These are phyloP conservation scores for Camponotus fellah DNA, from an alignment of 2,888 invertebrate genomes.

Conservation along the genomic window DNA sequence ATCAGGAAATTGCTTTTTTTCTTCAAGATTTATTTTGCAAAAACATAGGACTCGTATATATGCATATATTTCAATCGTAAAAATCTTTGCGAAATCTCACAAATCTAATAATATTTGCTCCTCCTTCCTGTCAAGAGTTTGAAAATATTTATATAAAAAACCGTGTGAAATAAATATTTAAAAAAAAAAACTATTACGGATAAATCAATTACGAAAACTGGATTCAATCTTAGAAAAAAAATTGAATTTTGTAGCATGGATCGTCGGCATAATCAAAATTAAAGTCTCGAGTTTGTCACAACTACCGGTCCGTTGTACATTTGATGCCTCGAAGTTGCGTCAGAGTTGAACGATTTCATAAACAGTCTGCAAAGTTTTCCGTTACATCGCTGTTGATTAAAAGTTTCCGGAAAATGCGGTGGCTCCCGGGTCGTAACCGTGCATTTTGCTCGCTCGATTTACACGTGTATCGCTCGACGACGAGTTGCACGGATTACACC, in stretches of 20 bases:
- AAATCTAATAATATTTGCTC: neutral
- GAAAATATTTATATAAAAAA: neutral
- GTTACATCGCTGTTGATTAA: conserved; percentile 56
- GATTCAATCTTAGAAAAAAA: neutral
- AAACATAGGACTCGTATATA: neutral
- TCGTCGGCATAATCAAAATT: conserved; percentile 21
- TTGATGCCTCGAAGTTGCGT: conserved; percentile 39
- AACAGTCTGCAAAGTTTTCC: conserved; percentile 54
- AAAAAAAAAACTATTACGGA: neutral
- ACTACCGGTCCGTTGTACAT: conserved; percentile 29
- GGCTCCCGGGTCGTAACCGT: conserved; percentile 41
- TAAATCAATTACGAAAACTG: neutral
- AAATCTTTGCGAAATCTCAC: neutral
- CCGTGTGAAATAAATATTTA: neutral
- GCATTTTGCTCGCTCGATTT: conserved; percentile 50
- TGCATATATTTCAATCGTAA: neutral
- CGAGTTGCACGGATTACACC: conserved; percentile 47
- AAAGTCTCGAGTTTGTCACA: conserved; percentile 8
- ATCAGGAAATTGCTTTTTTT: neutral
- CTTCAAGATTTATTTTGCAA: neutral
- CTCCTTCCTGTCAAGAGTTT: neutral
- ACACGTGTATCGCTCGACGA: conserved; percentile 43
- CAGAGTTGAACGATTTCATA: conserved; percentile 47
- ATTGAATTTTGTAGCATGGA: neutral
- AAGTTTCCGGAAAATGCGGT: conserved; percentile 57